A percentile compares a stretch with the other conserved stretches of the same genome.
Conservation (phyloP, 2,888 invertebrate species). For the Plutella xylostella region DNA sequence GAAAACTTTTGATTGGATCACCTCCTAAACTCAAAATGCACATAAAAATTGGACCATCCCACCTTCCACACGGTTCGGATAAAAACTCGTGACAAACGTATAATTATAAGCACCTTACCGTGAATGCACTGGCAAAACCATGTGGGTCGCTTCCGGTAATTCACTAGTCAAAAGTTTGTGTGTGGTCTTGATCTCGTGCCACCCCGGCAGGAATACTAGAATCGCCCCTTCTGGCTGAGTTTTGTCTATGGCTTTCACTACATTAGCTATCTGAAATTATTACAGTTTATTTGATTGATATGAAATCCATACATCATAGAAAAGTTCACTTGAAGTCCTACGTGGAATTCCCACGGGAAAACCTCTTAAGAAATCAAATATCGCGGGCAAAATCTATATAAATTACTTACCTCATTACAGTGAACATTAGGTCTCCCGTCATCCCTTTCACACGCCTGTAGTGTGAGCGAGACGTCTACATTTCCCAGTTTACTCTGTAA, state of each 20-base stretch:
- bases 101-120: conserved; percentile 44
- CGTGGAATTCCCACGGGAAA: no score
- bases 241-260: conserved; percentile 69
- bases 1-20: no score
- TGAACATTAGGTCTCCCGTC: conserved; percentile 50
- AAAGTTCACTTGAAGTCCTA: no score
- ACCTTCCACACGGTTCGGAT: no score
- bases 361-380: background rate
- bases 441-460: conserved; percentile 38
- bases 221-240: conserved; percentile 75
- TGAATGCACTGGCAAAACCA: conserved; percentile 70
- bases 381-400: background rate
- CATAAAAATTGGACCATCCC: no score
- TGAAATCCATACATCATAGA: no score
- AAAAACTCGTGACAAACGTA: no score
- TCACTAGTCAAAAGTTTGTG: conserved; percentile 50
- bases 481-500: conserved; percentile 33
- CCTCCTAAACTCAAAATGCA: no score
- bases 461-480: conserved; percentile 28
- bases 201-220: conserved; percentile 80
- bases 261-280: conserved; percentile 44
- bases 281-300: no score
- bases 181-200: conserved; percentile 75
- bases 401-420: conserved; percentile 52
- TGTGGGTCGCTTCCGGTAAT: conserved; percentile 28